Evolutionary conservation across 2,888 invertebrate genomes (phyloP).

Genomic region (Troilus luridus): DNA sequence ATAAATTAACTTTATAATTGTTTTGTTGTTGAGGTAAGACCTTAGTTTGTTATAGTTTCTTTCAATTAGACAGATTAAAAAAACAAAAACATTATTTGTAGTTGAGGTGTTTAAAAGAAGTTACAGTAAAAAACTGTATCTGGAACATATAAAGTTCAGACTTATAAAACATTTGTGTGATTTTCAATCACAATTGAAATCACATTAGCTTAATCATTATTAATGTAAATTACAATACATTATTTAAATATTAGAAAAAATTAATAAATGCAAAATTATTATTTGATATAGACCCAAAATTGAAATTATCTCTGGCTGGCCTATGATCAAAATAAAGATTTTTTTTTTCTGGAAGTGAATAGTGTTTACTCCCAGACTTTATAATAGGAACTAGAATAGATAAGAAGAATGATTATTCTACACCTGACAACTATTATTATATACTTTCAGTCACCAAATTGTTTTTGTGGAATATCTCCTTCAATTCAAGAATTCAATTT

Average conservation of each 20-base stretch:
- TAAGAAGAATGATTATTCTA: no score
- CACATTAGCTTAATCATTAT: neutral
- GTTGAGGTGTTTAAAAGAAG: no score
- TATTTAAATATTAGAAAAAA: neutral
- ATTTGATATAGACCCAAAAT: neutral
- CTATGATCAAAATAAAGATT: neutral
- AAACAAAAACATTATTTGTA: no score
- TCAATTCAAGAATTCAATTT: neutral
- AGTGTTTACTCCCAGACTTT: no score
- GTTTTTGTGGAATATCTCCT: neutral
- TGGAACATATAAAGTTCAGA: no score
- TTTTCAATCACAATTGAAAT: neutral
- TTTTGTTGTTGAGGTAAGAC: neutral
- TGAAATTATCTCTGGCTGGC: neutral
- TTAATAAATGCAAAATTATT: neutral
- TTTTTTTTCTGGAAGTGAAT: neutral
- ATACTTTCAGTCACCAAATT: neutral
- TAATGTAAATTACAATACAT: neutral
- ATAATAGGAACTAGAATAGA: no score
- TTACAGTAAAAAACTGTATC: no score
- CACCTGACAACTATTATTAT: neutral
- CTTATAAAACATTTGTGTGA: neutral
- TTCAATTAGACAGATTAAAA: neutral
- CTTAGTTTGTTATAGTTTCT: neutral
- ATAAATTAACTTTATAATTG: neutral